These are phyloP conservation scores for Lophura nycthemera DNA, from an alignment of 2,113 vertebrate genomes.

Conservation along the genomic window DNA sequence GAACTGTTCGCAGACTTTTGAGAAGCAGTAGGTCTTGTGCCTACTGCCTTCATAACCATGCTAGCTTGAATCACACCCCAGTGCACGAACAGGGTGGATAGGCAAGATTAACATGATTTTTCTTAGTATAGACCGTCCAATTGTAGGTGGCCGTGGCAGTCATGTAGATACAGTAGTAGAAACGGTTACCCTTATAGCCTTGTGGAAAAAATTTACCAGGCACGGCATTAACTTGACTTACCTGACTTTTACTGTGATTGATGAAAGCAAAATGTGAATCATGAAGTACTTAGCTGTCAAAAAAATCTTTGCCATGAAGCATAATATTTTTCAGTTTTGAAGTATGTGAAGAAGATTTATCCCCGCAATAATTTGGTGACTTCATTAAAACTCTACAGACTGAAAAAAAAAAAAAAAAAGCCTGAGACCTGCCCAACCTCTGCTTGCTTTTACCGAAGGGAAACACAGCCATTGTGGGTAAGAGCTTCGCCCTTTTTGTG, in stretches of 20 bases:
- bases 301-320: background rate
- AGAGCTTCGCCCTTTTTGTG: background rate
- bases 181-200: background rate
- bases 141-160: background rate
- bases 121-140: background rate
- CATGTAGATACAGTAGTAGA: background rate
- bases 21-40: background rate
- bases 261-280: slow-evolving; percentile 2
- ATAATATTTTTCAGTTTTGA: background rate
- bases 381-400: background rate
- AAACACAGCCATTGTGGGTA: background rate
- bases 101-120: background rate
- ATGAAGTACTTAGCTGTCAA: background rate
- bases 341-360: background rate
- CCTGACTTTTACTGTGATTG: background rate
- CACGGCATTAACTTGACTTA: background rate
- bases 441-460: background rate
- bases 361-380: background rate
- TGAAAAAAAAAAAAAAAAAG: background rate
- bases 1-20: background rate
- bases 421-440: background rate
- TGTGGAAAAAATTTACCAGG: background rate
- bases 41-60: background rate
- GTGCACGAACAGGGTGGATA: background rate
- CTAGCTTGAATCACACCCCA: background rate